Conservation (phyloP, 2,888 invertebrate genomes). For the Drosophila borealis region DNA sequence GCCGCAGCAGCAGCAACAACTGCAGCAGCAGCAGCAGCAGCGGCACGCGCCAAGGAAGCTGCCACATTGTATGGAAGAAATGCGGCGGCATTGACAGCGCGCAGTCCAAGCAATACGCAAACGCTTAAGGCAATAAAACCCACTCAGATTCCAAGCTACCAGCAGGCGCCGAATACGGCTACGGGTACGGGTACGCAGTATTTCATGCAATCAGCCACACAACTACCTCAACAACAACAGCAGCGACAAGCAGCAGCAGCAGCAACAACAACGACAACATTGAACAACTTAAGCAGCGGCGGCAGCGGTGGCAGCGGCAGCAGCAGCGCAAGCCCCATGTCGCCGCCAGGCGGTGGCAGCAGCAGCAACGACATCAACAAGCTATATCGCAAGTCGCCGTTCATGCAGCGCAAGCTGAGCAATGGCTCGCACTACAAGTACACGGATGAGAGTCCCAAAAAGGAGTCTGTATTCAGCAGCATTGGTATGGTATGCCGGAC, state of each 20-base stretch:
- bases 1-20: slow-evolving; percentile 14
- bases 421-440: slow-evolving; percentile 70
- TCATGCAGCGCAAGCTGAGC: slow-evolving; percentile 82
- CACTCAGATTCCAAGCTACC: slow-evolving; percentile 84
- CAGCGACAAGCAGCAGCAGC: slow-evolving; percentile 33
- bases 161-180: slow-evolving; percentile 59
- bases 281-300: slow-evolving; percentile 56
- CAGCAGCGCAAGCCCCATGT: slow-evolving; percentile 55
- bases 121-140: slow-evolving; percentile 71
- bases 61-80: slow-evolving; percentile 55
- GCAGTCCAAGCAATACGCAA: slow-evolving; percentile 65
- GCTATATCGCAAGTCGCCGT: slow-evolving; percentile 84
- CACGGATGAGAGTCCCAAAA: slow-evolving; percentile 82
- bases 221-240: slow-evolving; percentile 68
- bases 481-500: slow-evolving; percentile 71
- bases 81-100: slow-evolving; percentile 25
- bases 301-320: slow-evolving; percentile 39
- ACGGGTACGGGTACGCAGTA: slow-evolving; percentile 57
- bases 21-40: slow-evolving; percentile 12
- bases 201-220: slow-evolving; percentile 74
- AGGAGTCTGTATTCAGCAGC: slow-evolving; percentile 84
- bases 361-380: slow-evolving; percentile 59
- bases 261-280: slow-evolving; percentile 54
- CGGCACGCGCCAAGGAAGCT: slow-evolving; percentile 28
- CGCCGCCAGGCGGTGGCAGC: slow-evolving; percentile 46